Conservation (phyloP, 2,113 vertebrate species). For the Alaudala cheleensis region DNA sequence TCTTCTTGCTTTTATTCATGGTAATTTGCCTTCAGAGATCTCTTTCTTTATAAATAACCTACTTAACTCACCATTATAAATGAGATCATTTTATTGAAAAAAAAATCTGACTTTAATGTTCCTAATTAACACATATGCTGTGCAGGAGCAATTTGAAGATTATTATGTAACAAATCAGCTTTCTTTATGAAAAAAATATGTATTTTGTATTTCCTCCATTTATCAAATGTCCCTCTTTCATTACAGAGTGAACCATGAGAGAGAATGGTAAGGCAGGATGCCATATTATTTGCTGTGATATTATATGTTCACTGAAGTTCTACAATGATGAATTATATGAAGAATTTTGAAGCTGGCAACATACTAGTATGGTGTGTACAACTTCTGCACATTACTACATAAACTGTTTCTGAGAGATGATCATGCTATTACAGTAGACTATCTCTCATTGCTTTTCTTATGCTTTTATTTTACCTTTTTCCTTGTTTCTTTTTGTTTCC, state of each 20-base stretch:
- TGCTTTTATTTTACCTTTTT: not conserved
- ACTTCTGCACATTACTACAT: not conserved
- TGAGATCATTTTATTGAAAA: not conserved
- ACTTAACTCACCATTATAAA: not conserved
- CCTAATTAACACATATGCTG: not conserved
- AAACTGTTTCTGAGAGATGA: not conserved
- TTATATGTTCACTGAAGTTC: not conserved
- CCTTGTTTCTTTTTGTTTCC: not conserved
- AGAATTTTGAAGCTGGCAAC: not conserved
- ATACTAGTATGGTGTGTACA: not conserved
- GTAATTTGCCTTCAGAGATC: not conserved
- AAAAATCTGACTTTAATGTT: not conserved
- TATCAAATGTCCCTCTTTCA: not conserved
- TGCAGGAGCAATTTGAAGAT: not conserved
- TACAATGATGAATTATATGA: not conserved
- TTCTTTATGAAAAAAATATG: not conserved
- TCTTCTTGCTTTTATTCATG: not conserved
- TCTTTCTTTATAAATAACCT: constrained; percentile 13
- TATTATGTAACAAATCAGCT: not conserved
- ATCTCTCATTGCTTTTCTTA: not conserved
- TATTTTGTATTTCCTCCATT: not conserved
- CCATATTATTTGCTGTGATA: not conserved
- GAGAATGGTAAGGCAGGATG: not conserved
- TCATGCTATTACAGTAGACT: not conserved
- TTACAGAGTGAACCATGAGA: not conserved